Evolutionary conservation across 2,888 invertebrate species (phyloP).

Genomic region (Acrobeloides nanus): DNA sequence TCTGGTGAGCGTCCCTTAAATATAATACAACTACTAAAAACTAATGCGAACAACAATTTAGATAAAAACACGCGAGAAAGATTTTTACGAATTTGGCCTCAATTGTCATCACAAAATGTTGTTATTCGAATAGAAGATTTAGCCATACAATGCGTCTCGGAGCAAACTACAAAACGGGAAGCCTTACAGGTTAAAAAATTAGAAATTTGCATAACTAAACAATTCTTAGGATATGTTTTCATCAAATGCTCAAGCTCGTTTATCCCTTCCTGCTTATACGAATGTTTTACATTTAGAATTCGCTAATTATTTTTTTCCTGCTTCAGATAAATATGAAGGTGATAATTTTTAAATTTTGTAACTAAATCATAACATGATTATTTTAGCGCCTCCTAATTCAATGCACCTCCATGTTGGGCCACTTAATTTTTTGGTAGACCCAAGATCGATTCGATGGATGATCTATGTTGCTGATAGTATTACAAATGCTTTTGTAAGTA

Average conservation of each 20-base stretch:
- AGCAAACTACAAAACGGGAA: slow-evolving; percentile 66
- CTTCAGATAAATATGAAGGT: slow-evolving; percentile 58
- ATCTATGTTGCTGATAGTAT: slow-evolving; percentile 80
- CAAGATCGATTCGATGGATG: slow-evolving; percentile 81
- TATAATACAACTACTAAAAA: too few species aligned
- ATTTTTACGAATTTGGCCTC: slow-evolving; percentile 39
- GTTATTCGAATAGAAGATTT: slow-evolving; percentile 68
- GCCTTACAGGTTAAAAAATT: slow-evolving; percentile 75
- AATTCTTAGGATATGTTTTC: too few species aligned
- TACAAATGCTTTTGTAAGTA: slow-evolving; percentile 14
- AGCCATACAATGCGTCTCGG: slow-evolving; percentile 75
- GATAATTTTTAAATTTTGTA: slow-evolving; percentile 9
- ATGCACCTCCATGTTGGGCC: slow-evolving; percentile 85
- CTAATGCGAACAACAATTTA: slow-evolving; percentile 23
- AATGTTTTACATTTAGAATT: slow-evolving; percentile 89
- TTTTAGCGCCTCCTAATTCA: slow-evolving; percentile 86
- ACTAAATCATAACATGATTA: too few species aligned
- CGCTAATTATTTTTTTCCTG: slow-evolving; percentile 84
- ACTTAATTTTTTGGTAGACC: slow-evolving; percentile 76
- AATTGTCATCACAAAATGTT: slow-evolving; percentile 38
- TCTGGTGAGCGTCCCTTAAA: too few species aligned
- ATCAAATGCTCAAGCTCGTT: slow-evolving; percentile 61
- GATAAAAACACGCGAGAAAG: slow-evolving; percentile 47
- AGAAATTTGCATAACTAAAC: too few species aligned
- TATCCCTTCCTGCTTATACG: slow-evolving; percentile 72